phyloP scores from a whole-genome alignment of 2,888 invertebrate genomes.

The Leptodirus hochenwartii region DNA sequence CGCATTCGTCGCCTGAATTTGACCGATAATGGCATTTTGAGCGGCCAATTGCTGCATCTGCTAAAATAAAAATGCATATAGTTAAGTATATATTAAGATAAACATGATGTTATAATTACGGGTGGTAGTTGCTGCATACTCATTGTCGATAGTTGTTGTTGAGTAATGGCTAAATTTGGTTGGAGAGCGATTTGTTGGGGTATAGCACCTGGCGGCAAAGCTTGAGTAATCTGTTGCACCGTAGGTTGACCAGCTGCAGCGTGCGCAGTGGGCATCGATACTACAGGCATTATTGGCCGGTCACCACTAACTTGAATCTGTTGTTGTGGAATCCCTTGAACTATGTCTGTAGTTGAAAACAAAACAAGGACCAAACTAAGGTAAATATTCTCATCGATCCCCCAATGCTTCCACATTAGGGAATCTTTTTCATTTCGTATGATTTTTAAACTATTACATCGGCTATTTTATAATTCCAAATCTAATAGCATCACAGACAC shows the following conservation, averaged over 20 bases:
- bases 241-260: slow-evolving; percentile 31
- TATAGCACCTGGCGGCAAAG: slow-evolving; percentile 31
- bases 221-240: slow-evolving; percentile 35
- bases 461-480: too few species aligned
- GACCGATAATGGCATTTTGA: slow-evolving; percentile 29
- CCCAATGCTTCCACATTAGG: too few species aligned
- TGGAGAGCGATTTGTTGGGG: slow-evolving; percentile 39
- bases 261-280: slow-evolving; percentile 37
- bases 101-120: slow-evolving; percentile 23
- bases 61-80: slow-evolving; percentile 10
- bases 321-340: slow-evolving; percentile 33
- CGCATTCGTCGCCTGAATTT: slow-evolving; percentile 22
- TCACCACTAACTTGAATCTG: slow-evolving; percentile 29
- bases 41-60: slow-evolving; percentile 34
- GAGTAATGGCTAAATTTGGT: slow-evolving; percentile 26
- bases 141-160: slow-evolving; percentile 27
- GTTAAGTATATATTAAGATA: slow-evolving; percentile 2
- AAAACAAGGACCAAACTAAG: too few species aligned
- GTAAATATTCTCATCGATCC: too few species aligned
- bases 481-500: too few species aligned
- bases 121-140: slow-evolving; percentile 40
- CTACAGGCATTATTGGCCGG: slow-evolving; percentile 44
- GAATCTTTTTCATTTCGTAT: too few species aligned
- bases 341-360: slow-evolving; percentile 34
- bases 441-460: too few species aligned